Percentiles rank a stretch among this genome's conserved stretches.
These are phyloP conservation scores for Chirona hameri DNA, from an alignment of 2,888 invertebrate genomes.

Conservation along the genomic window DNA sequence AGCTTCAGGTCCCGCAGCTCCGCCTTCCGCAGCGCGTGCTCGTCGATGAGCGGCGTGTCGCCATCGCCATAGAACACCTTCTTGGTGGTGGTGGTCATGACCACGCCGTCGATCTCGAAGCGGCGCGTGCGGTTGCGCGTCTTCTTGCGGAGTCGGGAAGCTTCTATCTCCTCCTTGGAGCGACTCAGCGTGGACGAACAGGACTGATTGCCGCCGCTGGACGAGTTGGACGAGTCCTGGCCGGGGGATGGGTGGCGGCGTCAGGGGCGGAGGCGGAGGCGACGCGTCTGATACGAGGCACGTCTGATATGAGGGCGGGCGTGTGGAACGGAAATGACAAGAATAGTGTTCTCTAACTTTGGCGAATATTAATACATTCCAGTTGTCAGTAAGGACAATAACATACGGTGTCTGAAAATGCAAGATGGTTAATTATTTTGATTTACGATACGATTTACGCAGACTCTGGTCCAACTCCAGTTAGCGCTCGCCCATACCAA, in stretches of 20 bases:
- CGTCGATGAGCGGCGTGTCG: constrained; percentile 42
- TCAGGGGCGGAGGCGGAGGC: neutral
- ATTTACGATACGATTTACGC: too few relatives aligned
- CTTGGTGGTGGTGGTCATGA: constrained; percentile 93
- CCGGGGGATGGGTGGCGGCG: neutral
- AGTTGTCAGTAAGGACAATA: too few relatives aligned
- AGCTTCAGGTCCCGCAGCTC: constrained; percentile 95
- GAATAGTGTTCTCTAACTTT: too few relatives aligned
- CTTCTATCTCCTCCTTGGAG: constrained; percentile 68
- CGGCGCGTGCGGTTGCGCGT: constrained; percentile 94
- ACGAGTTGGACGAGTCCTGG: neutral
- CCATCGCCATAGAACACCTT: constrained; percentile 55
- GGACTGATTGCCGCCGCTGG: neutral
- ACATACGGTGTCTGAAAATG: too few relatives aligned
- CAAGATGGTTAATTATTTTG: too few relatives aligned
- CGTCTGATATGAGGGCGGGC: too few relatives aligned
- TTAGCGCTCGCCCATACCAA: too few relatives aligned
- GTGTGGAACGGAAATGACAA: too few relatives aligned
- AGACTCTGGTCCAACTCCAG: too few relatives aligned
- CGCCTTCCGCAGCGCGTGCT: constrained; percentile 64
- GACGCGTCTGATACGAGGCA: too few relatives aligned
- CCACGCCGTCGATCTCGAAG: constrained; percentile 95
- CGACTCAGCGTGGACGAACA: constrained; percentile 43
- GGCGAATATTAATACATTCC: too few relatives aligned
- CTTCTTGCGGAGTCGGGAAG: constrained; percentile 74